Conservation (phyloP, 1,140 invertebrate genomes). For the Ericerus pela region DNA sequence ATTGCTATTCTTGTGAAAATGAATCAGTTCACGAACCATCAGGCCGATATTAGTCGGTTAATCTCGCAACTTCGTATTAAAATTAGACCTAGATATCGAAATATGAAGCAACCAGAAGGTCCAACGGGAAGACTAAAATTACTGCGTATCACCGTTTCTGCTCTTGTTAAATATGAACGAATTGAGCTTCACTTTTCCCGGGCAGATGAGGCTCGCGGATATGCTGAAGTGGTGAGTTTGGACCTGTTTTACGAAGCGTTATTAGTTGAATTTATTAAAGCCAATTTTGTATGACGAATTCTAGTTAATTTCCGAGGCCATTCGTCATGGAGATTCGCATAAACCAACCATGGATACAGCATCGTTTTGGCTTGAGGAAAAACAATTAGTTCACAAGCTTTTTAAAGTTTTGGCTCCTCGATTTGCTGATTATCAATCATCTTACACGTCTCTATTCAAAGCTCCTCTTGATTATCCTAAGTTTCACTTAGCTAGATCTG, state of each 20-base stretch:
- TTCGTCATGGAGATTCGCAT: constrained; percentile 68
- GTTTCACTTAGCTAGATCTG: constrained; percentile 35
- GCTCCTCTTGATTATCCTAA: constrained; percentile 44
- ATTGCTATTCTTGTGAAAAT: no score
- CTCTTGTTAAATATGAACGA: constrained; percentile 73
- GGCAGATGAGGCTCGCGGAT: constrained; percentile 73
- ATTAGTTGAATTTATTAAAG: neutral
- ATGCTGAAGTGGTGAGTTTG: constrained; percentile 59
- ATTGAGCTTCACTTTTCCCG: constrained; percentile 61
- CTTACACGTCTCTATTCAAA: constrained; percentile 57
- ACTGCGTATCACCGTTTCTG: constrained; percentile 65
- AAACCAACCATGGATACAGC: constrained; percentile 76
- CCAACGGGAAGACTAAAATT: constrained; percentile 58
- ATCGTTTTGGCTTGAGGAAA: constrained; percentile 75
- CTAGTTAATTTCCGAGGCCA: constrained; percentile 79
- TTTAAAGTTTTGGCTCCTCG: constrained; percentile 82
- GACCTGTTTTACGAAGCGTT: constrained; percentile 2
- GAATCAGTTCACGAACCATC: constrained; percentile 20
- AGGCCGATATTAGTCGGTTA: constrained; percentile 24
- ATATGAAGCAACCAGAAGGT: constrained; percentile 49
- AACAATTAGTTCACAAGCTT: constrained; percentile 76
- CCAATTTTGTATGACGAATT: constrained; percentile 30
- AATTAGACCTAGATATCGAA: constrained; percentile 18
- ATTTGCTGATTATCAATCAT: constrained; percentile 49
- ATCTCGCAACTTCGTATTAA: constrained; percentile 24